phyloP scores from a whole-genome alignment of 2,797 vertebrate genomes.

The Rousettus madagascariensis region DNA sequence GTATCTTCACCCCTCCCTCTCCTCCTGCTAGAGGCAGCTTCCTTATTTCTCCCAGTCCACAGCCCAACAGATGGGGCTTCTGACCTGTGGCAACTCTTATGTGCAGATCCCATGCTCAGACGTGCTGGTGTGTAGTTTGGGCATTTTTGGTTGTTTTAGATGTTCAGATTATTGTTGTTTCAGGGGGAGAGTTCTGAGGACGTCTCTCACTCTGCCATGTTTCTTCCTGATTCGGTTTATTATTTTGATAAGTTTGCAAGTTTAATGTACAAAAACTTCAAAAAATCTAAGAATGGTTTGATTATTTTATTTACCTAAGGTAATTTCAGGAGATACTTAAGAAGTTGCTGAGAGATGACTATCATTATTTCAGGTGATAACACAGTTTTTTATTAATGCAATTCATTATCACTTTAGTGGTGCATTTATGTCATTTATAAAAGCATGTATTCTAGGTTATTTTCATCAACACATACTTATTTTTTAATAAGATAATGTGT shows the following conservation, averaged over 20 bases:
- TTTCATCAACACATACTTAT: conserved; percentile 17
- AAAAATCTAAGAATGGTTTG: background rate
- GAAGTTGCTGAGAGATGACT: conserved; percentile 18
- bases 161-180: too few relatives aligned
- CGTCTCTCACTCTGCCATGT: too few relatives aligned
- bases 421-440: conserved; percentile 42
- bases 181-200: too few relatives aligned
- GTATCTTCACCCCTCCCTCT: too few relatives aligned
- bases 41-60: too few relatives aligned
- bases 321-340: conserved; percentile 36
- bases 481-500: conserved; percentile 41
- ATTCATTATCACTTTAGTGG: background rate
- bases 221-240: background rate
- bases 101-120: too few relatives aligned
- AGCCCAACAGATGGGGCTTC: too few relatives aligned
- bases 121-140: too few relatives aligned
- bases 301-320: conserved; percentile 45
- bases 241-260: conserved; percentile 9
- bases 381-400: conserved; percentile 18
- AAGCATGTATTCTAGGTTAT: background rate
- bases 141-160: too few relatives aligned
- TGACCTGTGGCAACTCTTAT: too few relatives aligned
- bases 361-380: background rate
- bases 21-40: too few relatives aligned
- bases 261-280: conserved; percentile 26